Evolutionary conservation across 2,888 invertebrate genomes (phyloP).

Genomic region (Drosophila suboccidentalis): DNA sequence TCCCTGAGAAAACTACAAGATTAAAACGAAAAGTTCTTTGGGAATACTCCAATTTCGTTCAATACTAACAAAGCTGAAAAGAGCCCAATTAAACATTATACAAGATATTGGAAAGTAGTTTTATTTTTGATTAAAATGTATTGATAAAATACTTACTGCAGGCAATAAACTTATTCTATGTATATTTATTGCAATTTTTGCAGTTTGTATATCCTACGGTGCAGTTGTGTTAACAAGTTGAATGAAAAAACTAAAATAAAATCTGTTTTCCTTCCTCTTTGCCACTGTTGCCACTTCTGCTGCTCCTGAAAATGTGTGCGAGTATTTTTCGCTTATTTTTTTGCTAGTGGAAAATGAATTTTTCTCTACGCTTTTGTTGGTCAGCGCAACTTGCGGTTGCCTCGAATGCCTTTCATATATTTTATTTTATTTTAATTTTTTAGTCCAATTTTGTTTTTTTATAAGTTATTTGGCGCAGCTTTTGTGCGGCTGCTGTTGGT

Average conservation of each 20-base stretch:
- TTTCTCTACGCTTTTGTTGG: constrained; percentile 51
- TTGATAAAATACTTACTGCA: neutral
- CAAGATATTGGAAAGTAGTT: neutral
- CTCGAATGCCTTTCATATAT: constrained; percentile 26
- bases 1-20: neutral
- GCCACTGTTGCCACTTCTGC: constrained; percentile 26
- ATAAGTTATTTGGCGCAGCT: constrained; percentile 56
- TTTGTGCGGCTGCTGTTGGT: constrained; percentile 53
- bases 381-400: constrained; percentile 61
- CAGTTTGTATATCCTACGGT: constrained; percentile 2
- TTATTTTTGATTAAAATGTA: neutral
- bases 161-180: constrained; percentile 1
- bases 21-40: neutral
- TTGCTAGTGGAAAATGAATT: constrained; percentile 65
- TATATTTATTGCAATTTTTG: constrained; percentile 7
- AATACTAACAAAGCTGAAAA: neutral
- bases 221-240: constrained; percentile 30
- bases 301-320: constrained; percentile 26
- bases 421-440: constrained; percentile 8
- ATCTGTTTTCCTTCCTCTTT: constrained; percentile 33
- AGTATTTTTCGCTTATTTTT: constrained; percentile 44
- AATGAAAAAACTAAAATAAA: constrained; percentile 2
- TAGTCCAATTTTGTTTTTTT: constrained; percentile 21
- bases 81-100: neutral
- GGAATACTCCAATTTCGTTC: neutral